Evolutionary conservation across 2,888 invertebrate genomes (phyloP), one percentile per base, ranked within the genome.

Genomic region (Gymnocheta viridis): DNA sequence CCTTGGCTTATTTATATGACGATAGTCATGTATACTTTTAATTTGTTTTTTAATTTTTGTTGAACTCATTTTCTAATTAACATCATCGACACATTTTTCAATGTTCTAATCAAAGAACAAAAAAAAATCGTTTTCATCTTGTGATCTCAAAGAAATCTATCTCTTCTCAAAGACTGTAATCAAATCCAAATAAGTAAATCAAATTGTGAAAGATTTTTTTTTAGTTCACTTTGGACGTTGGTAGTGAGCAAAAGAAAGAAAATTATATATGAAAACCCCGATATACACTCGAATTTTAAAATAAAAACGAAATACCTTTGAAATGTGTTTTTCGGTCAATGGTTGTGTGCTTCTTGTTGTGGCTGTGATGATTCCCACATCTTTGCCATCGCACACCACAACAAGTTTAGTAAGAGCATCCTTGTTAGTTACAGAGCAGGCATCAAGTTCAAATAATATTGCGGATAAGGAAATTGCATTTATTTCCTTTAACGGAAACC

Each of bases 381-480:
- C 47, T 24, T 27, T 72, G 58, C 70, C 60, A 32, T 64, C 62
- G 81, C 69, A 84, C 35, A 69, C 67, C 22, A 22, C 76, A 60
- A 77, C 69, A 69, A 67, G 72, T 69, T 77, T 73, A 67, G 72
- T 49, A n/a, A 54, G 29, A 49, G 72, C 81, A 73, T 84, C 77
- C 77, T 77, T 73, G 77, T 78, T 69, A 17, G 62, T 62, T 69
- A 58, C 24, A n/a, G 73, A 77, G 10, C 81, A 67, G 73, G 54
- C 77, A 81, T 77, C 77, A 78, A 64, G 49, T 64, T 78, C 56
- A 64, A 81, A 81, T 62, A 74, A 58, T 77, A 67, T 60, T 54
- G 44, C 81, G 77, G 81, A 81, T 56, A 76, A 73, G 84, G 81
- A 84, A 72, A 81, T 81, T 84, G 77, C 81, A 73, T 77, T 77